Conservation (phyloP, 2,113 vertebrate genomes). For the Anhinga anhinga region DNA sequence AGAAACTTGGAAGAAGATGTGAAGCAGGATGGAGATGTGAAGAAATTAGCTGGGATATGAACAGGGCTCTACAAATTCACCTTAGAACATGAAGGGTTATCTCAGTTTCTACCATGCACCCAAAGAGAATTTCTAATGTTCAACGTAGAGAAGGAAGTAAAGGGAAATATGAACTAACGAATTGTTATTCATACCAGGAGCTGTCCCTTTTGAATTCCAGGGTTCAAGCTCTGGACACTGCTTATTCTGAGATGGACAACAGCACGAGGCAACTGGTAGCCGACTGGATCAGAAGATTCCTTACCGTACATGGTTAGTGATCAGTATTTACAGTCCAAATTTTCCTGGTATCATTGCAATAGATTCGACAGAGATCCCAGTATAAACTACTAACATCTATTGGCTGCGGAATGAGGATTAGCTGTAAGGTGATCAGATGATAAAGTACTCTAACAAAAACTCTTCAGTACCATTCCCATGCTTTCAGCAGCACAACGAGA, state of each 20-base stretch:
- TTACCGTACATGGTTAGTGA: background rate
- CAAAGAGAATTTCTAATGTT: background rate
- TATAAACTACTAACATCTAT: background rate
- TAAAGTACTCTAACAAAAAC: background rate
- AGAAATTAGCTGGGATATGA: background rate
- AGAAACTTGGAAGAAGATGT: background rate
- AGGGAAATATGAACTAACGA: background rate
- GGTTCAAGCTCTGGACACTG: constrained; percentile 2
- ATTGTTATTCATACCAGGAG: background rate
- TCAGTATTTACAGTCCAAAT: background rate
- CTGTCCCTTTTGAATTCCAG: background rate
- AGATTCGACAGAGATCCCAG: background rate
- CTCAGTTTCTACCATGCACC: background rate
- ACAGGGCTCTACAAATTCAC: background rate
- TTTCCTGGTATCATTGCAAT: background rate
- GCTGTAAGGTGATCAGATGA: background rate
- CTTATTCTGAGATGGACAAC: background rate
- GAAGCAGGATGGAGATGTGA: background rate
- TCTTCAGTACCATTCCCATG: background rate
- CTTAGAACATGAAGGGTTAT: background rate
- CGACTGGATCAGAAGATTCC: constrained; percentile 21
- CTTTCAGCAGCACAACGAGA: background rate
- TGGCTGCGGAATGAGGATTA: background rate
- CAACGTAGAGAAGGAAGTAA: background rate
- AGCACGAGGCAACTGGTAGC: background rate